These are phyloP conservation scores for Actinemys pallida DNA, from an alignment of 2,113 vertebrate species.

Conservation along the genomic window DNA sequence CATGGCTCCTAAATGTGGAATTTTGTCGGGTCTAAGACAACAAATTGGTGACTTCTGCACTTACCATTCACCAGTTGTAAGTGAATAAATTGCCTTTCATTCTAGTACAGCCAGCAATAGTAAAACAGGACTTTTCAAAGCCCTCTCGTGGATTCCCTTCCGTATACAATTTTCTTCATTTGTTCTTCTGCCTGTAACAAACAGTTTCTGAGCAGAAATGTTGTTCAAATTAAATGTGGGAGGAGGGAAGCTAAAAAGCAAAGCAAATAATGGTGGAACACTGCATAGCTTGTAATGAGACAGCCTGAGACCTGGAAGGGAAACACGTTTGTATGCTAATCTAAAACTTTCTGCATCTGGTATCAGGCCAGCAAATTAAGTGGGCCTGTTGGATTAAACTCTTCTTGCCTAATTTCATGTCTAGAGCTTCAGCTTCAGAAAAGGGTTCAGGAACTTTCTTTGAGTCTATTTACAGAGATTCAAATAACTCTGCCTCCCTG, in stretches of 20 bases:
- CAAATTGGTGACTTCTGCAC: not conserved
- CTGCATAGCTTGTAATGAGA: not conserved
- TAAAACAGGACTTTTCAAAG: not conserved
- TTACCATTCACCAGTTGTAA: not conserved
- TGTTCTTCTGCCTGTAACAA: not conserved
- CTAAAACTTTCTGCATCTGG: not conserved
- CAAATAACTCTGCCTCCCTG: not conserved
- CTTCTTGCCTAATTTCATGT: not conserved
- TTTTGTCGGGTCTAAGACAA: slow-evolving; percentile 16
- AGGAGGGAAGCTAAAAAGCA: not conserved
- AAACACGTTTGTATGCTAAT: not conserved
- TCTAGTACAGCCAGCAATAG: not conserved
- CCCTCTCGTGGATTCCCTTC: not conserved
- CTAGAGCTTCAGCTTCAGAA: not conserved
- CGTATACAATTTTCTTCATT: not conserved
- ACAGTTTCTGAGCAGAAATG: not conserved
- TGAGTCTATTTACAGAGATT: not conserved
- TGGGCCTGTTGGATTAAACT: not conserved
- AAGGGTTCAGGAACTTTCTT: not conserved
- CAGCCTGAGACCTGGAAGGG: not conserved
- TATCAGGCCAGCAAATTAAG: not conserved
- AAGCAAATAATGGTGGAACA: not conserved
- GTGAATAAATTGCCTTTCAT: not conserved
- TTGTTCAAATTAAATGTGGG: not conserved
- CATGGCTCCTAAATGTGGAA: not conserved